A percentile compares a stretch with the other conserved stretches of the same genome.
These are phyloP conservation scores for Aratinga solstitialis DNA, from an alignment of 2,797 vertebrate genomes.

Conservation along the genomic window DNA sequence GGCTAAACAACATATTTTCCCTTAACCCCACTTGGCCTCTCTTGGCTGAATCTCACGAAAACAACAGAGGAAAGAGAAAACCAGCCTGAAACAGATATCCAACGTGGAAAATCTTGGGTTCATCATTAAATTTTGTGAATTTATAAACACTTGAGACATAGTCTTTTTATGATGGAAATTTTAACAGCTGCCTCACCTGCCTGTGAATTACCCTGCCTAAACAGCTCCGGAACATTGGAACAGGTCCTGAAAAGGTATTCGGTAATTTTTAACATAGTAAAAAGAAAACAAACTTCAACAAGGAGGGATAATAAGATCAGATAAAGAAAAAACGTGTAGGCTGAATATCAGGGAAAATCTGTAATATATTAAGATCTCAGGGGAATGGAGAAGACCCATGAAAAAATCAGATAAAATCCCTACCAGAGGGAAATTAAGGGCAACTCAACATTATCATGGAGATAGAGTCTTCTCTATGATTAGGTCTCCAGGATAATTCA, in stretches of 20 bases:
- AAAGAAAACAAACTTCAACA: conserved; percentile 31
- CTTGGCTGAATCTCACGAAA: conserved; percentile 48
- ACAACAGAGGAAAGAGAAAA: conserved; percentile 40
- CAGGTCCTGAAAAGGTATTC: not conserved
- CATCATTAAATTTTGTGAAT: not conserved
- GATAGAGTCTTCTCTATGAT: not conserved
- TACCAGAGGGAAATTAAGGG: conserved; percentile 52
- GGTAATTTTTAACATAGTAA: not conserved
- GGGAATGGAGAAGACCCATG: conserved; percentile 16
- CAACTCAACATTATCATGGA: conserved; percentile 2
- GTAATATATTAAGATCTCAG: conserved; percentile 51
- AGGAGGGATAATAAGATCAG: conserved; percentile 32
- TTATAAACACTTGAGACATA: not conserved
- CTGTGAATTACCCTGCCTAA: not conserved
- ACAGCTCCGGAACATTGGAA: not conserved
- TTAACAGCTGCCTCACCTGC: not conserved
- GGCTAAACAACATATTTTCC: conserved; percentile 63
- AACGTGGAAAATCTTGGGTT: not conserved
- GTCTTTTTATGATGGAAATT: not conserved
- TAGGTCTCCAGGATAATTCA: not conserved
- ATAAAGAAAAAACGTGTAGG: conserved; percentile 49
- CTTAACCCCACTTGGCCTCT: conserved; percentile 56
- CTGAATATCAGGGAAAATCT: conserved; percentile 52
- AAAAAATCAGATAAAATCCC: conserved; percentile 47
- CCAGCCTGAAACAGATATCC: conserved; percentile 13